Evolutionary conservation across 2,888 invertebrate species (phyloP).

Genomic region (Drosophila subsilvestris): DNA sequence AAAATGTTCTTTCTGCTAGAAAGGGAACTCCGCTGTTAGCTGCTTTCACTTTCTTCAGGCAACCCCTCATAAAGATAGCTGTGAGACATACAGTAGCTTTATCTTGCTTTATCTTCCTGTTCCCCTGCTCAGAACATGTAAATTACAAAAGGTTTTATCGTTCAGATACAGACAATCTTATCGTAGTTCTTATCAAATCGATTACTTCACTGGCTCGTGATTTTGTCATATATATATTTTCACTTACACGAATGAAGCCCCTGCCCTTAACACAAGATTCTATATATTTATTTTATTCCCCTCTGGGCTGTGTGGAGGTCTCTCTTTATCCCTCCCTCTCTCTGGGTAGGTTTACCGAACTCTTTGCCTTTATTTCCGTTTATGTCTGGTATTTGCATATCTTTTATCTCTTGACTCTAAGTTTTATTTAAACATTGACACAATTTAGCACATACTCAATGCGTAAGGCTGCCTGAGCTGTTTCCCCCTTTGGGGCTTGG

Average conservation of each 20-base stretch:
- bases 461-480: not conserved
- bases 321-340: not conserved
- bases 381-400: conserved; percentile 50
- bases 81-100: not conserved
- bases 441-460: conserved; percentile 41
- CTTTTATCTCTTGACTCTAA: conserved; percentile 44
- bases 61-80: not conserved
- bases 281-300: not conserved
- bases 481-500: no score
- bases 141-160: conserved; percentile 3
- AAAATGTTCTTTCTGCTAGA: not conserved
- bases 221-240: not conserved
- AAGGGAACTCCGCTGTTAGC: not conserved
- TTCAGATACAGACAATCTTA: conserved; percentile 7
- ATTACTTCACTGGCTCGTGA: conserved; percentile 14
- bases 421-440: conserved; percentile 49
- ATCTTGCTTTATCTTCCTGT: no score
- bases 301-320: conserved; percentile 1
- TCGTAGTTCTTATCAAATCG: conserved; percentile 11
- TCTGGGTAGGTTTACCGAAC: conserved; percentile 4
- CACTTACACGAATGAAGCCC: not conserved
- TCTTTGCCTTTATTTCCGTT: conserved; percentile 9
- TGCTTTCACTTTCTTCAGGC: not conserved
- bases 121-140: not conserved
- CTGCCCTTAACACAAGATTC: no score